A percentile compares a stretch with the other conserved stretches of the same genome.
Conservation (phyloP, 2,888 invertebrate species). For the Morpho deidamia region DNA sequence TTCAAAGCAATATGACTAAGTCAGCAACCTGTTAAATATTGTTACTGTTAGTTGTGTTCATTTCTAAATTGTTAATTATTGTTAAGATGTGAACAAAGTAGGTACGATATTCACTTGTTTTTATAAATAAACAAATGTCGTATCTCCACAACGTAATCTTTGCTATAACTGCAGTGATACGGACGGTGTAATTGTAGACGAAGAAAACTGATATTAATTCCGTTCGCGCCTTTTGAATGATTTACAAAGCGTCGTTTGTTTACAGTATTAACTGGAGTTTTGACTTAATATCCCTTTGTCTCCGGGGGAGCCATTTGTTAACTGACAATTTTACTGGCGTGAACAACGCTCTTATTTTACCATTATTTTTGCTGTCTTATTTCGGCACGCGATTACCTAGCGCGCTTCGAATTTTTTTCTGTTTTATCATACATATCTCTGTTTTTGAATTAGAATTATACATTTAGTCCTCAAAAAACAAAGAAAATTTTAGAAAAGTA, state of each 20-base stretch:
- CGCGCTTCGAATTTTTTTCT: no score
- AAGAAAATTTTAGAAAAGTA: no score
- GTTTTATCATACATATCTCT: no score
- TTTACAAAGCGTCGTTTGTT: slow-evolving; percentile 33
- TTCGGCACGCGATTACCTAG: no score
- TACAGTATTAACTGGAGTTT: slow-evolving; percentile 25
- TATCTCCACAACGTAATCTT: slow-evolving; percentile 33
- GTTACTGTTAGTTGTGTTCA: no score
- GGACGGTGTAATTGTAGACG: slow-evolving; percentile 60
- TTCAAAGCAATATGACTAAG: no score
- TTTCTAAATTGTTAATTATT: no score
- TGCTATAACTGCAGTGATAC: slow-evolving; percentile 60
- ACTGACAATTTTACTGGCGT: slow-evolving; percentile 6
- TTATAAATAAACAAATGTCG: background rate
- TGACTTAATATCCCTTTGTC: slow-evolving; percentile 29
- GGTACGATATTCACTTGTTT: background rate
- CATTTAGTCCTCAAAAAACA: no score
- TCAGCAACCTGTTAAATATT: no score
- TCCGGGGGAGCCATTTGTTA: slow-evolving; percentile 11
- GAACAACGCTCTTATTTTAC: background rate
- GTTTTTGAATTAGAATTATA: no score
- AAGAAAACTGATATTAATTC: slow-evolving; percentile 54
- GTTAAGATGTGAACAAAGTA: no score
- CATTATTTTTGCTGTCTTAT: background rate
- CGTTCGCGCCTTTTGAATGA: slow-evolving; percentile 34